Evolutionary conservation across 2,797 vertebrate species (phyloP).

Genomic region (Gymnothorax javanicus): DNA sequence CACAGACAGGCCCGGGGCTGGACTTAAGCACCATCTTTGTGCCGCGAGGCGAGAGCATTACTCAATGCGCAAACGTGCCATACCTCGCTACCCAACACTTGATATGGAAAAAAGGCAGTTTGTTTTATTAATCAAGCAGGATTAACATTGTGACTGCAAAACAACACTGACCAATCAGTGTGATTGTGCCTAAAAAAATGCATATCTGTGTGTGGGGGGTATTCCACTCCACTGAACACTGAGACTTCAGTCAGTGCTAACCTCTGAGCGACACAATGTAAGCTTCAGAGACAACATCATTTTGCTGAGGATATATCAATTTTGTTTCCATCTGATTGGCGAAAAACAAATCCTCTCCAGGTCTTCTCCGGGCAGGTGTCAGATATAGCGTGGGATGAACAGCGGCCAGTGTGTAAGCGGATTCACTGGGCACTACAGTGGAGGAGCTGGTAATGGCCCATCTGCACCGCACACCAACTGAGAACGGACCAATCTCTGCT

Average conservation of each 20-base stretch:
- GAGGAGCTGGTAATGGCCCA: background rate
- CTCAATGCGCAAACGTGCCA: too few species aligned
- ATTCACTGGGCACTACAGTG: background rate
- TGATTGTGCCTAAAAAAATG: background rate
- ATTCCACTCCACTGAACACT: background rate
- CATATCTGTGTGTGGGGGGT: background rate
- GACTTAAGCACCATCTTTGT: too few species aligned
- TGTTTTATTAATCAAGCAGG: background rate
- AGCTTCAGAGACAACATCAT: background rate
- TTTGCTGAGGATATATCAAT: background rate
- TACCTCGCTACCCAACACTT: background rate
- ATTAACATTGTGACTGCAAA: background rate
- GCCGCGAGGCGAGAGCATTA: too few species aligned
- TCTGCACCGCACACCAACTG: background rate
- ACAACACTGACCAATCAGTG: background rate
- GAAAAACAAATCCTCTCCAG: background rate
- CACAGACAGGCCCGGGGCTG: too few species aligned
- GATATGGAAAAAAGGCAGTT: background rate
- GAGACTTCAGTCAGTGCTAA: background rate
- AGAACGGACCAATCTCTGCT: background rate
- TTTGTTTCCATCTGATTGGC: background rate
- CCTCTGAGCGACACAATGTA: background rate
- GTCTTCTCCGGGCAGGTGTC: background rate
- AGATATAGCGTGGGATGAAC: background rate
- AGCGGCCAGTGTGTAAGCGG: background rate